Conservation (phyloP, 1,140 invertebrate genomes). For the Plutomurus gul region DNA sequence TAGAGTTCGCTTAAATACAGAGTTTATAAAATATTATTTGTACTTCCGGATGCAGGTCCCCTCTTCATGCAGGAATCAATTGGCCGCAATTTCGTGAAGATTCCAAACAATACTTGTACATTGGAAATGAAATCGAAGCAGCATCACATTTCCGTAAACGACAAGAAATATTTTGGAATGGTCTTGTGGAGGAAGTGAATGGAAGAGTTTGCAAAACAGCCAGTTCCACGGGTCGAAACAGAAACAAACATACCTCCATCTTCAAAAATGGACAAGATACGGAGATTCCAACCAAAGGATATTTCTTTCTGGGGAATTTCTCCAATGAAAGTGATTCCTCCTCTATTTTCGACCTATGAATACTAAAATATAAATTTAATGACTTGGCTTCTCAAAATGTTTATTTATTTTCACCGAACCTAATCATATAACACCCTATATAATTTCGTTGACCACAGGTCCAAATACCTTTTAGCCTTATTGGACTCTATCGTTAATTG, state of each 20-base stretch:
- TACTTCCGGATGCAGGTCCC: constrained; percentile 17
- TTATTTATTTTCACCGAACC: too few relatives aligned
- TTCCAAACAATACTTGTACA: constrained; percentile 7
- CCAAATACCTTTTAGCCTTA: too few relatives aligned
- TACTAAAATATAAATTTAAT: too few relatives aligned
- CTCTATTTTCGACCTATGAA: too few relatives aligned
- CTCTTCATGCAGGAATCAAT: constrained; percentile 33
- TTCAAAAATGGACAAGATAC: background rate
- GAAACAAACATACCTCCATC: background rate
- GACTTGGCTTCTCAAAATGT: too few relatives aligned
- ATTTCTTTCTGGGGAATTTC: background rate
- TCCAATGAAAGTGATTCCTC: too few relatives aligned
- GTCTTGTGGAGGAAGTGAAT: background rate
- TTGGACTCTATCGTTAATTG: too few relatives aligned
- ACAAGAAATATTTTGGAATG: constrained; percentile 36
- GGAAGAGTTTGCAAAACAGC: background rate
- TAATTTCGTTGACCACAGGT: too few relatives aligned
- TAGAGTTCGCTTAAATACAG: background rate
- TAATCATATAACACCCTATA: too few relatives aligned
- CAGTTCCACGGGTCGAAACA: background rate
- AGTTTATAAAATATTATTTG: background rate
- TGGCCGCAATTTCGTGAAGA: constrained; percentile 47
- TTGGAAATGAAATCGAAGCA: background rate
- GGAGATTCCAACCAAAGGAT: background rate
- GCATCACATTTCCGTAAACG: background rate